phyloP scores from a whole-genome alignment of 2,888 invertebrate species.

The Archips crataeganus region DNA sequence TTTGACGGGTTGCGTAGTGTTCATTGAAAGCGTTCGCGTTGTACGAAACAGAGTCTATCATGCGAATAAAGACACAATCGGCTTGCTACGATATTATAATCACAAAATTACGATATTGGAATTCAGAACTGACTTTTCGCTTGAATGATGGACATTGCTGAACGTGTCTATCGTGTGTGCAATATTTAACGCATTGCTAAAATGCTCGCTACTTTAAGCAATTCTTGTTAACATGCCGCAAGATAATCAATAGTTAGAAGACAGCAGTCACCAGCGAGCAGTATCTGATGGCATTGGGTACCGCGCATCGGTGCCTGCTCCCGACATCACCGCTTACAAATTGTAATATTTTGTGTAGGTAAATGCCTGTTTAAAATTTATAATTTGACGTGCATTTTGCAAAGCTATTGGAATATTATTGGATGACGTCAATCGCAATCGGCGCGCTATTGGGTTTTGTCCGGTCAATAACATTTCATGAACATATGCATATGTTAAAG shows the following conservation, averaged over 20 bases:
- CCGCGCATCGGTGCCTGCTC: conserved; percentile 69
- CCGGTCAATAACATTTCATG: not conserved
- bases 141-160: conserved; percentile 21
- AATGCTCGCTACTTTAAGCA: conserved; percentile 3
- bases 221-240: conserved; percentile 46
- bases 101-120: conserved; percentile 26
- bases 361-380: conserved; percentile 37
- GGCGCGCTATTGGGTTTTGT: conserved; percentile 4
- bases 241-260: conserved; percentile 66
- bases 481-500: not conserved
- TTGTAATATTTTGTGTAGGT: conserved; percentile 59
- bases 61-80: conserved; percentile 24
- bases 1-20: conserved; percentile 30
- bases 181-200: conserved; percentile 30
- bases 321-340: conserved; percentile 68
- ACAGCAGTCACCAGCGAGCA: conserved; percentile 59
- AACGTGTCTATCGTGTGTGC: conserved; percentile 9
- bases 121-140: conserved; percentile 10
- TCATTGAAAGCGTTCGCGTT: conserved; percentile 24
- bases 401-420: conserved; percentile 32
- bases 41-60: conserved; percentile 23
- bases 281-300: conserved; percentile 73
- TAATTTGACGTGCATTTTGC: conserved; percentile 33
- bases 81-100: conserved; percentile 20
- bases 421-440: conserved; percentile 26